A percentile compares a stretch with the other conserved stretches of the same genome.
Evolutionary conservation across 1,140 invertebrate genomes (phyloP).

Genomic region (Ceratina calcarata): DNA sequence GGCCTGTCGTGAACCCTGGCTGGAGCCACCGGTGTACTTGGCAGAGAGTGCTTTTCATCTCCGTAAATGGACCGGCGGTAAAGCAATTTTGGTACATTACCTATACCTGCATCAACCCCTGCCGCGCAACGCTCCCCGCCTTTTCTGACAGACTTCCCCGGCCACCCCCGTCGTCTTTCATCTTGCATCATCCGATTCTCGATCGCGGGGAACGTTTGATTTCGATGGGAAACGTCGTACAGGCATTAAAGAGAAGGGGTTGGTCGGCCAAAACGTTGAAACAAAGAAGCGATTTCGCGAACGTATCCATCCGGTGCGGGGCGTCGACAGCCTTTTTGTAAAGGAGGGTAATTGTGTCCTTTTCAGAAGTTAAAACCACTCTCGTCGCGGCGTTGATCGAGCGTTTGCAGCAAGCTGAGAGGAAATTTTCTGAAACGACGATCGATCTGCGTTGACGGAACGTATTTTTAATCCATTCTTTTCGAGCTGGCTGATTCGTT

Average conservation of each 20-base stretch:
- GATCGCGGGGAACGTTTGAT: conserved; percentile 65
- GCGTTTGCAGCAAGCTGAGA: background rate
- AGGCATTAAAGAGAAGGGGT: conserved; percentile 30
- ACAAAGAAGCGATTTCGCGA: conserved; percentile 51
- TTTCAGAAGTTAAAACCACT: background rate
- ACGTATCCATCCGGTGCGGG: conserved; percentile 18
- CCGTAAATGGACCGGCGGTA: conserved; percentile 79
- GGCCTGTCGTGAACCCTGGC: conserved; percentile 64
- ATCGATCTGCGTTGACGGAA: background rate
- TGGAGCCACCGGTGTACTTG: conserved; percentile 76
- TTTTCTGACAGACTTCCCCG: conserved; percentile 49
- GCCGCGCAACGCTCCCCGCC: conserved; percentile 32
- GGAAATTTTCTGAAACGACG: background rate
- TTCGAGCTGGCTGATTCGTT: background rate
- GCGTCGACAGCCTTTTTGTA: conserved; percentile 17
- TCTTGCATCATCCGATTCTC: conserved; percentile 58
- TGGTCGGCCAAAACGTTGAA: conserved; percentile 16
- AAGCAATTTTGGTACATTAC: conserved; percentile 80
- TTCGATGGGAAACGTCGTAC: conserved; percentile 62
- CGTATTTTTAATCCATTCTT: too few species aligned
- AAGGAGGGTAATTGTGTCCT: conserved; percentile 2
- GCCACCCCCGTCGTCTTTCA: conserved; percentile 56
- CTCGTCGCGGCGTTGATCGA: conserved; percentile 14
- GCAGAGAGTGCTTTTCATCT: conserved; percentile 80
- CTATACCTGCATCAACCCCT: conserved; percentile 70